Evolutionary conservation across 2,888 invertebrate genomes (phyloP).

Genomic region (Drosophila peninsularis): DNA sequence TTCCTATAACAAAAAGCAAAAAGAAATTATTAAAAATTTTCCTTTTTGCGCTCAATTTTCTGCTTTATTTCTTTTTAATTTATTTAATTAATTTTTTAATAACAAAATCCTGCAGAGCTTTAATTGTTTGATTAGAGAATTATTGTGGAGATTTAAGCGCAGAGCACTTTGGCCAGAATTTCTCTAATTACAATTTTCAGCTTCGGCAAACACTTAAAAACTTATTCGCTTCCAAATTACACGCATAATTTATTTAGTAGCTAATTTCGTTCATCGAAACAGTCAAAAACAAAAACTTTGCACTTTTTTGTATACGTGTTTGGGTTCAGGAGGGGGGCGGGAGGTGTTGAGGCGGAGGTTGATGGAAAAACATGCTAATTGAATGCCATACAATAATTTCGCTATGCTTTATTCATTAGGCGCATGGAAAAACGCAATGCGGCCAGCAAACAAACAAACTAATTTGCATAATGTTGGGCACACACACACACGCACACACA

Average conservation of each 20-base stretch:
- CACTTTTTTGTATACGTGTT: slow-evolving; percentile 21
- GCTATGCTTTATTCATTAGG: slow-evolving; percentile 70
- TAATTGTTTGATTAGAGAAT: slow-evolving; percentile 27
- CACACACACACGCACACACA: slow-evolving; percentile 29
- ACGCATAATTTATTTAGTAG: slow-evolving; percentile 70
- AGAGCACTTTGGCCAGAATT: slow-evolving; percentile 6
- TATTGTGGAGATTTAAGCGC: slow-evolving; percentile 24
- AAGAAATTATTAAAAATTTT: neutral
- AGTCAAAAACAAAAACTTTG: slow-evolving; percentile 39
- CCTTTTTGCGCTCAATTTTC: neutral
- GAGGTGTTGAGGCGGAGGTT: neutral
- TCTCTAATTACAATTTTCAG: slow-evolving; percentile 42
- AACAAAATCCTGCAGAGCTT: slow-evolving; percentile 1
- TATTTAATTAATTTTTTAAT: neutral
- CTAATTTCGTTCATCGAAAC: slow-evolving; percentile 23
- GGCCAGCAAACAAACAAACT: slow-evolving; percentile 58
- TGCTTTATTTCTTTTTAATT: neutral
- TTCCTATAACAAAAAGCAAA: too few relatives aligned
- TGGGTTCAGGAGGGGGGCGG: neutral
- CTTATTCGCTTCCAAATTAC: slow-evolving; percentile 53
- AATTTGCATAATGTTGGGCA: slow-evolving; percentile 62
- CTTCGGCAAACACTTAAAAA: slow-evolving; percentile 40
- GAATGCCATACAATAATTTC: slow-evolving; percentile 69
- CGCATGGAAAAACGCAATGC: slow-evolving; percentile 50
- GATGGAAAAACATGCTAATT: slow-evolving; percentile 60